Conservation (phyloP, 2,888 invertebrate species). For the Epiblema foenella region DNA sequence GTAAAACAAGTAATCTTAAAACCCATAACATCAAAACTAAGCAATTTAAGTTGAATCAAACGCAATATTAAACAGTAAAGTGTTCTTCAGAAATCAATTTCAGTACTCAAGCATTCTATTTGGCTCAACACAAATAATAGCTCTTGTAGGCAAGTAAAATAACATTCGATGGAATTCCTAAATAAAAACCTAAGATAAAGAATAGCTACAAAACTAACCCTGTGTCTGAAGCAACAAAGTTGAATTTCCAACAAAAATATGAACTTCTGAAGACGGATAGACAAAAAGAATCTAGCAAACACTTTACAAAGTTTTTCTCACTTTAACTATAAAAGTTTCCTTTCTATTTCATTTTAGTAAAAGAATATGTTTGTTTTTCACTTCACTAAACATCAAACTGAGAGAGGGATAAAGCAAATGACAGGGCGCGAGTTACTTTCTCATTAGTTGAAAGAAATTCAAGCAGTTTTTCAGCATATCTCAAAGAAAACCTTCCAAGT, state of each 20-base stretch:
- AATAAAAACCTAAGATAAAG: too few species aligned
- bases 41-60: not conserved
- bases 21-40: too few species aligned
- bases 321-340: not conserved
- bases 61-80: not conserved
- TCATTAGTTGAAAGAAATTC: not conserved
- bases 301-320: not conserved
- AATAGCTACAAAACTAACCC: not conserved
- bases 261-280: not conserved
- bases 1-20: not conserved
- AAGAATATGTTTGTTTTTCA: not conserved
- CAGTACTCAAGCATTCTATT: not conserved
- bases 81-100: not conserved
- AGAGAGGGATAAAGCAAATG: not conserved
- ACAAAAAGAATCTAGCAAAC: not conserved
- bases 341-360: slow-evolving; percentile 7
- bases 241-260: not conserved
- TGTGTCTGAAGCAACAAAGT: not conserved
- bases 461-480: too few species aligned
- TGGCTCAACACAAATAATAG: not conserved
- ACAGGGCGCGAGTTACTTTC: not conserved
- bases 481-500: too few species aligned
- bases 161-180: not conserved
- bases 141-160: not conserved
- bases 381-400: slow-evolving; percentile 1